phyloP scores from a whole-genome alignment of 2,888 invertebrate species.

The Ormyrus pomaceus region DNA sequence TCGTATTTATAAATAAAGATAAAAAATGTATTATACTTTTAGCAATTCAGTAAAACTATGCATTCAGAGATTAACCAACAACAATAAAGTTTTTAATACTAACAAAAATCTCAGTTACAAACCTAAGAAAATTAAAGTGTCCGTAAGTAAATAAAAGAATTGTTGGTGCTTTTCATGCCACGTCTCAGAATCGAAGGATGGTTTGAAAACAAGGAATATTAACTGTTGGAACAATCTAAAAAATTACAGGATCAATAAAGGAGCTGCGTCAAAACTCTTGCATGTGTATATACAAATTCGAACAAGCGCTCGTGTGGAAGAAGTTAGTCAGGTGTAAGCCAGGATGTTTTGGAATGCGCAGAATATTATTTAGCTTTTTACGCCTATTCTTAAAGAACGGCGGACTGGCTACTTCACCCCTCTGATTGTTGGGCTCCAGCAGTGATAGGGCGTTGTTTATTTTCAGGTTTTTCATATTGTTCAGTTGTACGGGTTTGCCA shows the following conservation, averaged over 20 bases:
- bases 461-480: background rate
- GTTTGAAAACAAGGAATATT: too few relatives aligned
- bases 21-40: too few relatives aligned
- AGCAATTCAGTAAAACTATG: too few relatives aligned
- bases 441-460: slow-evolving; percentile 68
- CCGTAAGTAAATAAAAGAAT: too few relatives aligned
- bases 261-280: slow-evolving; percentile 66
- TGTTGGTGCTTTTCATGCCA: too few relatives aligned
- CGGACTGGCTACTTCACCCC: slow-evolving; percentile 67
- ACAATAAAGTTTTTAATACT: too few relatives aligned
- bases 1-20: too few relatives aligned
- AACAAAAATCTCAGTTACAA: too few relatives aligned
- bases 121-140: too few relatives aligned
- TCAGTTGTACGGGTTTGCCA: slow-evolving; percentile 20
- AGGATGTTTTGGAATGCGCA: slow-evolving; percentile 67
- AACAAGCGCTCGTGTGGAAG: slow-evolving; percentile 68
- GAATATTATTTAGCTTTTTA: slow-evolving; percentile 54
- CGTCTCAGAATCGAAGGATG: too few relatives aligned
- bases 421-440: slow-evolving; percentile 71
- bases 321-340: slow-evolving; percentile 70
- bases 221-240: too few relatives aligned
- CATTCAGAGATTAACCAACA: too few relatives aligned
- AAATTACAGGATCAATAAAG: background rate
- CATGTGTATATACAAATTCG: slow-evolving; percentile 71
- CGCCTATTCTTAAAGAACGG: slow-evolving; percentile 48